Evolutionary conservation across 2,888 invertebrate genomes (phyloP).

Genomic region (Linhomoeus sp.): DNA sequence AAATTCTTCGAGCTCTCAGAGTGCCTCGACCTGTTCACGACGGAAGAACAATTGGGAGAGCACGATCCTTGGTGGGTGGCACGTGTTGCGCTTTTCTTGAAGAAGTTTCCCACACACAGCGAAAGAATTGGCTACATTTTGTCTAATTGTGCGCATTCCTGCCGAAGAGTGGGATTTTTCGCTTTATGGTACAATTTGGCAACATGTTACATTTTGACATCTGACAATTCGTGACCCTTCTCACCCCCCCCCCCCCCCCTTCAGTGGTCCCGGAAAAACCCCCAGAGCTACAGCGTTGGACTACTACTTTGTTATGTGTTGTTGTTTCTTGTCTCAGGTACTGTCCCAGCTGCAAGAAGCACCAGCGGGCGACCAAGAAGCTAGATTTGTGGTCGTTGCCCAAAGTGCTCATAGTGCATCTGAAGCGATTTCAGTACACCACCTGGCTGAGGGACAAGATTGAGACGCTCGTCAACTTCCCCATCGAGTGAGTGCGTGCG

Average conservation of each 20-base stretch:
- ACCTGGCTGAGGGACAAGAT: conserved; percentile 39
- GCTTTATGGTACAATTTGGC: too few species aligned
- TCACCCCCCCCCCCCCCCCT: too few species aligned
- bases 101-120: too few species aligned
- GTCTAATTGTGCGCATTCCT: too few species aligned
- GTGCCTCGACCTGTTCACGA: conserved; percentile 39
- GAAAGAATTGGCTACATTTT: too few species aligned
- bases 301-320: too few species aligned
- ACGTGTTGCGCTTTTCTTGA: too few species aligned
- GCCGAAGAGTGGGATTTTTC: too few species aligned
- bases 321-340: conserved; percentile 27
- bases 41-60: conserved; percentile 37
- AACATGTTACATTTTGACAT: too few species aligned
- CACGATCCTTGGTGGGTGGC: conserved; percentile 36
- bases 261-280: too few species aligned
- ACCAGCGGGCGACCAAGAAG: conserved; percentile 41
- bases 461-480: conserved; percentile 37
- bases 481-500: conserved; percentile 26
- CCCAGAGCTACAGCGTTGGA: too few species aligned
- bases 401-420: conserved; percentile 37
- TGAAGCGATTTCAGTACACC: conserved; percentile 42
- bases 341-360: conserved; percentile 39
- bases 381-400: conserved; percentile 42
- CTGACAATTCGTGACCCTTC: too few species aligned
- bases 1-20: conserved; percentile 32